These are phyloP conservation scores for Apamea epomidion DNA, from an alignment of 2,888 invertebrate genomes.

Conservation along the genomic window DNA sequence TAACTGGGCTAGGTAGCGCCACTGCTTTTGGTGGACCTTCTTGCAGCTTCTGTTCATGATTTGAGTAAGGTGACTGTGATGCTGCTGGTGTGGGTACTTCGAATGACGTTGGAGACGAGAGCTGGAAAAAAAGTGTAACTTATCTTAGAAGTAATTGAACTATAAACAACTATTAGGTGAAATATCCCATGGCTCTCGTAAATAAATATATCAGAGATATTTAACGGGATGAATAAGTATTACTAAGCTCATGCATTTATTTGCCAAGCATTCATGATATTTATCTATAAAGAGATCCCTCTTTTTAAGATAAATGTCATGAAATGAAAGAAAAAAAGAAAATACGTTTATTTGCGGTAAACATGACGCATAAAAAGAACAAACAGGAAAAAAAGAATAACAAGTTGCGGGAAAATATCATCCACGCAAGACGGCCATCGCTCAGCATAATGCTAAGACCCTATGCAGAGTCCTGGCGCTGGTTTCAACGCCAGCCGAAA, in stretches of 20 bases:
- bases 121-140: constrained; percentile 68
- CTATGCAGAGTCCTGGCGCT: not conserved
- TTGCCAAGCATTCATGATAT: not conserved
- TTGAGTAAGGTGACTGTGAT: constrained; percentile 71
- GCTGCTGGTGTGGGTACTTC: constrained; percentile 82
- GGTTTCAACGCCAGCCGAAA: not conserved
- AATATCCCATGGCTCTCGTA: too few relatives aligned
- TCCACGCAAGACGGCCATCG: too few relatives aligned
- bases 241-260: constrained; percentile 1
- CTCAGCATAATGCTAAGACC: too few relatives aligned
- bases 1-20: not conserved
- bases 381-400: too few relatives aligned
- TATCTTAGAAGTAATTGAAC: not conserved
- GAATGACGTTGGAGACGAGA: constrained; percentile 78
- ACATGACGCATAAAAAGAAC: too few relatives aligned
- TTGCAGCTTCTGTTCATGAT: constrained; percentile 59
- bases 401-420: too few relatives aligned
- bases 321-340: too few relatives aligned
- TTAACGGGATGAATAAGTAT: constrained; percentile 1
- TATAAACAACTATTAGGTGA: not conserved
- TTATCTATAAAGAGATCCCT: not conserved
- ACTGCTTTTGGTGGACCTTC: constrained; percentile 6
- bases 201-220: not conserved
- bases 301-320: not conserved
- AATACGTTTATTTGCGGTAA: too few relatives aligned